phyloP scores from a whole-genome alignment of 2,888 invertebrate species.

The Metellina segmentata region DNA sequence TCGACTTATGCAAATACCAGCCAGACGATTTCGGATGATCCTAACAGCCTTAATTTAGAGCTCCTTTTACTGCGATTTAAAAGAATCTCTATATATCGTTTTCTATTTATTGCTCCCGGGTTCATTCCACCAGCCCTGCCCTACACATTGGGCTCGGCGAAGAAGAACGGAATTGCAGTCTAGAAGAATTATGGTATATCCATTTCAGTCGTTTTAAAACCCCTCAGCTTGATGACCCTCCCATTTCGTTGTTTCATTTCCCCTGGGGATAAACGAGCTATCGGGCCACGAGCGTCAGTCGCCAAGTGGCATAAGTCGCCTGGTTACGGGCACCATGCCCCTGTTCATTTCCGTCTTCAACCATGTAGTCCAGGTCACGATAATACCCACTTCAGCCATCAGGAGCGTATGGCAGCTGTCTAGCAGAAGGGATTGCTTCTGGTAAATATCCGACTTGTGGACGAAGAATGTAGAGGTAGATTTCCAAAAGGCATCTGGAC shows the following conservation, averaged over 20 bases:
- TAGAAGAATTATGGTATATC: conserved; percentile 60
- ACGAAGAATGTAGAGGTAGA: neutral
- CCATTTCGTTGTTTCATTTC: conserved; percentile 66
- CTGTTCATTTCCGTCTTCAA: neutral
- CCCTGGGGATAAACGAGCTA: conserved; percentile 45
- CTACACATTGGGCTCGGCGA: neutral
- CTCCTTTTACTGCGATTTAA: conserved; percentile 46
- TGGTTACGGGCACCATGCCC: too few relatives aligned
- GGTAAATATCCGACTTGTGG: too few relatives aligned
- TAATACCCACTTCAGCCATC: too few relatives aligned
- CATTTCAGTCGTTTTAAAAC: conserved; percentile 54
- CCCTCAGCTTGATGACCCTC: conserved; percentile 50
- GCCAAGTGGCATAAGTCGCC: neutral
- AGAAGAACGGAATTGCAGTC: conserved; percentile 30
- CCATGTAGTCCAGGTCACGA: too few relatives aligned
- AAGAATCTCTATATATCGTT: conserved; percentile 22
- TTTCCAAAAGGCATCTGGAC: neutral
- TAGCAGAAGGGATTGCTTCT: too few relatives aligned
- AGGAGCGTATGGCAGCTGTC: too few relatives aligned
- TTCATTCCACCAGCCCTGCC: neutral
- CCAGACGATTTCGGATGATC: conserved; percentile 8
- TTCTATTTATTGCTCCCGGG: conserved; percentile 30
- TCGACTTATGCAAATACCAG: conserved; percentile 44
- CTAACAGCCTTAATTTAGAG: conserved; percentile 41
- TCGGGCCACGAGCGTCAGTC: neutral